Percentiles rank a stretch among this genome's conserved stretches.
Conservation (phyloP, 2,113 vertebrate genomes). For the Archocentrus centrarchus region DNA sequence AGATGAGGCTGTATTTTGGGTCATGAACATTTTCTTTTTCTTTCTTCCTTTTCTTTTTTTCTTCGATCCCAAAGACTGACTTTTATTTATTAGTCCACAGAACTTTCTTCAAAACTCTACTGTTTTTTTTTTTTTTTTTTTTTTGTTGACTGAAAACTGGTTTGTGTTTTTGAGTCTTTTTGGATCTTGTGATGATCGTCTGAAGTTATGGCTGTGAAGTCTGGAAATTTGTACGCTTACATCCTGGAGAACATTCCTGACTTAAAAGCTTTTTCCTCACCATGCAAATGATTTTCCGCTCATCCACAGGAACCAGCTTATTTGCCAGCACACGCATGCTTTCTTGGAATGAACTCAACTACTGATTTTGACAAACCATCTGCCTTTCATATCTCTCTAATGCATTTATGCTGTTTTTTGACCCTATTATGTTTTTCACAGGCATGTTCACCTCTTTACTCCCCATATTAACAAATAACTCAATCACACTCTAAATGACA, state of each 20-base stretch:
- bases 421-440: neutral
- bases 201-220: neutral
- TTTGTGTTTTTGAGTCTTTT: conserved; percentile 4
- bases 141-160: neutral
- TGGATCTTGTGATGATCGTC: neutral
- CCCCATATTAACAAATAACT: neutral
- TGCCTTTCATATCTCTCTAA: conserved; percentile 6
- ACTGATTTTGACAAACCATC: conserved; percentile 3
- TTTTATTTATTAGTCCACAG: neutral
- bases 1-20: neutral
- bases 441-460: neutral
- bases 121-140: neutral
- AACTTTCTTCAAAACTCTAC: neutral
- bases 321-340: neutral
- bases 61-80: neutral
- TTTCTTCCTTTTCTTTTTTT: neutral
- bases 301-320: neutral
- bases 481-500: neutral
- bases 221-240: neutral
- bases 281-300: conserved; percentile 12
- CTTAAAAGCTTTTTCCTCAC: neutral
- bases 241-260: neutral
- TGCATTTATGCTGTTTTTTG: neutral
- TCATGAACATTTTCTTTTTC: neutral
- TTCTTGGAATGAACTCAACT: neutral